Evolutionary conservation across 1,140 invertebrate species (phyloP), one percentile per base, ranked within the genome.

Genomic region (Neodiprion pinetum): DNA sequence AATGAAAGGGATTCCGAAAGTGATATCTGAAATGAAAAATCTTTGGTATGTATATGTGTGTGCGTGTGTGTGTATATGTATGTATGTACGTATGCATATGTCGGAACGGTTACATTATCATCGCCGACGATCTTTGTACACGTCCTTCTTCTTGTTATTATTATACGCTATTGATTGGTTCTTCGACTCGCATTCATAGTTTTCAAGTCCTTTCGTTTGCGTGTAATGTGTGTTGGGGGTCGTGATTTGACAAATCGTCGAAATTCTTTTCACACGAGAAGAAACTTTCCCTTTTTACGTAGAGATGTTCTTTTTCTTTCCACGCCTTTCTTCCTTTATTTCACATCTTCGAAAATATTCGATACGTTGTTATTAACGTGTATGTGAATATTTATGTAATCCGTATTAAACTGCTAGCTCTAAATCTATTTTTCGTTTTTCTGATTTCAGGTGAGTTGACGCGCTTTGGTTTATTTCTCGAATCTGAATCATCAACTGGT

Each of bases 11-110:
- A 61, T 61, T 61, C 11, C 53, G 11, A 14, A 61, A 61, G 53
- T 61, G 53, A 61, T 14, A 61, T 61, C 53, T 61, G 53, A 61
- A 61, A 61, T 61, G 53, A 61, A 61, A 61, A 61, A 61, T 61
- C 53, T 61, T 61, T 61, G 8, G 28, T 40, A 5, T 5, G 5
- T 40, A 40, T 40, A 40, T 40, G 28, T 40, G 5, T 5, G 5
- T 5, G 5, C 5, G 5, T 2, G 5, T 40, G 28, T 40, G 5
- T 5, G 5, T 5, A 40, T 5, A 40, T 5, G 5, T 40, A 40
- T 40, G 28, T 40, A 40, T 40, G 28, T 40, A 5, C 5, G 1
- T 5, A 40, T 40, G 17, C 17, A 21, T 21, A 21, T 21, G 17
- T 21, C 17, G 17, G 17, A 21, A 61, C 11, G 53, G 28, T 5